Evolutionary conservation across 2,888 invertebrate species (phyloP), one percentile per base, ranked within the genome.

Genomic region (Lissonota sp.): DNA sequence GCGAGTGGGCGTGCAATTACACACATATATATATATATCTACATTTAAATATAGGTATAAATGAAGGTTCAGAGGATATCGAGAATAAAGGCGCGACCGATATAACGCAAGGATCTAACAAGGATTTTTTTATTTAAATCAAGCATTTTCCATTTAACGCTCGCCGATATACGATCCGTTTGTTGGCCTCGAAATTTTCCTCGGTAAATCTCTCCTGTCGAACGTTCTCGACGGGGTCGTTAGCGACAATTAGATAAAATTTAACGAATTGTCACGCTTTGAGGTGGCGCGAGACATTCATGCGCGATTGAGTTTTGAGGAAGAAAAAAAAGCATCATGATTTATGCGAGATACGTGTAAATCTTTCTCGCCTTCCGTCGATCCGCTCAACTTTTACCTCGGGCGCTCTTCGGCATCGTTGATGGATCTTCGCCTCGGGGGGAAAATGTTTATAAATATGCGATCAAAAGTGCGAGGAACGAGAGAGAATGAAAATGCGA

Each of bases 1-100:
- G 16, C 16, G 77, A 44, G 71, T 72, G 84, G 81, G 84, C 73
- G 82, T 80, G 76, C 80, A 70, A 51, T 49, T 70, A 73, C 66
- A 76, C 80, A 57, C 57, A 70, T 42, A 16, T 26, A 26, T 26
- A 26, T 26, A 26, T 1, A 1, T 26, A 26, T 26, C 1, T 26
- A 26, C 3, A 26, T 26, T 26, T 26, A 26, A 26, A 26, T 26
- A 26, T 26, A 26, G 37, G 12, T 26, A 51, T 6, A 51, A 37
- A 10, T 26, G 26, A 12, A 37, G 67, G 8, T 7, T 26, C 26
- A 49, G 66, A 66, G n/a, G 6, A 42, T 40, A 60, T 44, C 57
- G 64, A 51, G 62, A 76, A 82, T 58, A 63, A 70, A 72, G 74
- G 60, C 8, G 66, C 51, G 74, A 62, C 10, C 44, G 44, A 44